Conservation (phyloP, 2,888 invertebrate genomes). For the Dioctria rufipes region DNA sequence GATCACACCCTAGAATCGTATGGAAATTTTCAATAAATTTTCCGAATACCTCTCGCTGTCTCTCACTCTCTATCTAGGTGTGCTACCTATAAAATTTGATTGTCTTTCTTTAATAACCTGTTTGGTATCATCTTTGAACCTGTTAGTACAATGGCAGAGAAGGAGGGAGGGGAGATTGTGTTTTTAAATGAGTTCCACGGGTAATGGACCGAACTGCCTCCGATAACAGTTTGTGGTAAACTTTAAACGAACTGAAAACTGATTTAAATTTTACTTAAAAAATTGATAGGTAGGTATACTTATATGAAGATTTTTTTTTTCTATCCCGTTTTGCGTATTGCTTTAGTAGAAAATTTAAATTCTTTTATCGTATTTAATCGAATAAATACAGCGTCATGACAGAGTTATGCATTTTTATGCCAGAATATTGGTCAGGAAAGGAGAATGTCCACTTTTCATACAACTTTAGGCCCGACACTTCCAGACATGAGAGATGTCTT, state of each 20-base stretch:
- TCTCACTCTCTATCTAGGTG: too few relatives aligned
- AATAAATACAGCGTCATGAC: too few relatives aligned
- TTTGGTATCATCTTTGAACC: neutral
- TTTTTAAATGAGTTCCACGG: constrained; percentile 27
- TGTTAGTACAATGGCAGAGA: neutral
- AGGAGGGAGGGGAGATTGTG: neutral
- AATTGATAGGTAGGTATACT: too few relatives aligned
- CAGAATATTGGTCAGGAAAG: too few relatives aligned
- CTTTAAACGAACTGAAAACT: constrained; percentile 10
- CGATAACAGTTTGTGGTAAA: constrained; percentile 16
- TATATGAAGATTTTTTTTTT: too few relatives aligned
- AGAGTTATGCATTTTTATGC: too few relatives aligned
- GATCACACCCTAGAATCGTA: constrained; percentile 6
- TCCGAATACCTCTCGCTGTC: constrained; percentile 13
- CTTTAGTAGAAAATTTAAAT: too few relatives aligned
- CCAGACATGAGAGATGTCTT: too few relatives aligned
- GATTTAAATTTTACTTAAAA: neutral
- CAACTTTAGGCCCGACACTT: too few relatives aligned
- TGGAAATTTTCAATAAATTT: constrained; percentile 35
- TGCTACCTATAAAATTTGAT: constrained; percentile 22
- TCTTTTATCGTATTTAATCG: too few relatives aligned
- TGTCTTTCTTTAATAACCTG: constrained; percentile 5
- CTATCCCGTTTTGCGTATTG: too few relatives aligned
- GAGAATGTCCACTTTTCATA: too few relatives aligned
- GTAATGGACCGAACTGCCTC: constrained; percentile 37